Percentiles rank a stretch among this genome's conserved stretches.
Evolutionary conservation across 2,797 vertebrate species (phyloP).

Genomic region (Catostomus latipinnis): DNA sequence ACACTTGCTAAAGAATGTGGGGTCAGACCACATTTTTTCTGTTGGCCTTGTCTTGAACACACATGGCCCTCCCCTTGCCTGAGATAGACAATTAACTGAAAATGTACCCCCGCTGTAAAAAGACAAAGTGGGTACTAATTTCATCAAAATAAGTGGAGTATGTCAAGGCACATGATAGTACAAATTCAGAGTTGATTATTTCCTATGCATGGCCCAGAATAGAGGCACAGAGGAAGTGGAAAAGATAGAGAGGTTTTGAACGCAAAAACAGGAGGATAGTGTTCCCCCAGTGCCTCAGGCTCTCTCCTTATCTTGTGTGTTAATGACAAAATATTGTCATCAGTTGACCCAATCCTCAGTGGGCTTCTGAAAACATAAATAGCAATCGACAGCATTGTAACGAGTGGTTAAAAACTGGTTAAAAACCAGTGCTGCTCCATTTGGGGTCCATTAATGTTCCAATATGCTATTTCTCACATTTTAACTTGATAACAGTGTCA

Average conservation of each 20-base stretch:
- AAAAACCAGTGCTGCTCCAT: background rate
- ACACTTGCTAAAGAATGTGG: conserved; percentile 70
- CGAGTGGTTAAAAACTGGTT: background rate
- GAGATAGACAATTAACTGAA: conserved; percentile 72
- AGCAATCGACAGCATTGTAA: background rate
- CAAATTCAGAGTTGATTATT: conserved; percentile 29
- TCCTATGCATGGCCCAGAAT: conserved; percentile 22
- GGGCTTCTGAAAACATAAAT: background rate
- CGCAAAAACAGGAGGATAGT: conserved; percentile 42
- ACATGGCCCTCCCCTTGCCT: conserved; percentile 57
- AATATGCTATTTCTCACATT: background rate
- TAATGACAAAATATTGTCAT: conserved; percentile 52
- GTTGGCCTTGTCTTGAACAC: conserved; percentile 49
- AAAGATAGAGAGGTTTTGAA: conserved; percentile 24
- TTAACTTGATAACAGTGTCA: background rate
- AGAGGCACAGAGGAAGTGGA: conserved; percentile 34
- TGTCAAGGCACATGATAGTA: conserved; percentile 62
- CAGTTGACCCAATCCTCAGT: background rate
- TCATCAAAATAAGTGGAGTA: conserved; percentile 75
- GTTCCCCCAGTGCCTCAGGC: conserved; percentile 39
- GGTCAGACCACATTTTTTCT: conserved; percentile 78
- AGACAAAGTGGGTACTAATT: conserved; percentile 72
- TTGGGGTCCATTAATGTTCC: conserved; percentile 1
- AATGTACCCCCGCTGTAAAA: conserved; percentile 78
- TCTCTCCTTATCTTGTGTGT: conserved; percentile 7